Conservation (phyloP, 2,888 invertebrate species). For the Proisotoma minuta region DNA sequence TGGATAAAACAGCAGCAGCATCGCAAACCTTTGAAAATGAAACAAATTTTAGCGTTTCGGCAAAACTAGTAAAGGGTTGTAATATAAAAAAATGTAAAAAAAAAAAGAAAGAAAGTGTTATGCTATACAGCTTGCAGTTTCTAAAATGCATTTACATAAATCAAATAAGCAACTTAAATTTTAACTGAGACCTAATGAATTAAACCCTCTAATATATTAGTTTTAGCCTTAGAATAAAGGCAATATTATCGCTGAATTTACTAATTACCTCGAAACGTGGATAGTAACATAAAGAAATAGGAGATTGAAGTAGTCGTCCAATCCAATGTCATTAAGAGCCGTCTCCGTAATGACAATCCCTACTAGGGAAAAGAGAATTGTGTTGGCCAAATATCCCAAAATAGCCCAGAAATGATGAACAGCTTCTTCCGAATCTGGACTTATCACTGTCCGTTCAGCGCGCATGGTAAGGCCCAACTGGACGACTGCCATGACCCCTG, state of each 20-base stretch:
- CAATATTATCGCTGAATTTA: not conserved
- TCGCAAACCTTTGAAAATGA: slow-evolving; percentile 50
- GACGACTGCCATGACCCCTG: slow-evolving; percentile 53
- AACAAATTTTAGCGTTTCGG: slow-evolving; percentile 48
- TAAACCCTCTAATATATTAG: no score
- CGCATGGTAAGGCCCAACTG: slow-evolving; percentile 52
- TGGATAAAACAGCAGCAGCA: slow-evolving; percentile 56
- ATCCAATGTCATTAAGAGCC: slow-evolving; percentile 53
- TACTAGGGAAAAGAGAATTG: slow-evolving; percentile 60
- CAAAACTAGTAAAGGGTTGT: no score
- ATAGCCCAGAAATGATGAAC: slow-evolving; percentile 53
- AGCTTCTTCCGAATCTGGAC: slow-evolving; percentile 53
- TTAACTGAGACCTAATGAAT: no score
- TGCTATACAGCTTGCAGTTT: no score
- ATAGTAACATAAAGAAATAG: slow-evolving; percentile 52
- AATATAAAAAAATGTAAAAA: no score
- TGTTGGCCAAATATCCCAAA: slow-evolving; percentile 55
- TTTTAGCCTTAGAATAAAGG: not conserved
- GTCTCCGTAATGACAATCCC: slow-evolving; percentile 60
- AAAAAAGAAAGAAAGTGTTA: no score
- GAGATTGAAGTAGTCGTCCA: slow-evolving; percentile 55
- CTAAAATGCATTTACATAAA: no score
- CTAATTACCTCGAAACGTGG: slow-evolving; percentile 50
- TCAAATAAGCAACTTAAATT: no score
- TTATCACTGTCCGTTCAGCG: slow-evolving; percentile 51